Conservation (phyloP, 1,140 invertebrate species). For the Diorhabda elongata region DNA sequence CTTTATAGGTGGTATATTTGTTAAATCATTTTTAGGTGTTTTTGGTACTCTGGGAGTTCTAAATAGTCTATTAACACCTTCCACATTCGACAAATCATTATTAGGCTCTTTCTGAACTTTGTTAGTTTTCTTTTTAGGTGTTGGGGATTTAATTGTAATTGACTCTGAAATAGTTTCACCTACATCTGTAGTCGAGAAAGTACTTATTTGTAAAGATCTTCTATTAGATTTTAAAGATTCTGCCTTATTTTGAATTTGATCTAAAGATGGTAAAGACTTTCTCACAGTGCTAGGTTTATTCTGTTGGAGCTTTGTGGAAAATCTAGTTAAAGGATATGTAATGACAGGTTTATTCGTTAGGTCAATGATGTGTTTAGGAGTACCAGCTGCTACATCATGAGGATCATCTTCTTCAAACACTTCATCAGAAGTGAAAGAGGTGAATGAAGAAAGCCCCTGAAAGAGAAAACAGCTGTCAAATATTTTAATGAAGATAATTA, state of each 20-base stretch:
- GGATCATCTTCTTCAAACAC: not conserved
- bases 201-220: not conserved
- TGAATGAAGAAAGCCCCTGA: not conserved
- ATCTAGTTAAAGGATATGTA: constrained; percentile 2
- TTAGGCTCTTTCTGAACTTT: constrained; percentile 36
- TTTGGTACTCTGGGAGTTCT: constrained; percentile 34
- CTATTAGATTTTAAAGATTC: too few relatives aligned
- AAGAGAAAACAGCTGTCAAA: too few relatives aligned
- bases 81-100: constrained; percentile 46
- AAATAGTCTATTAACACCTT: constrained; percentile 35
- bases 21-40: constrained; percentile 48
- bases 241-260: too few relatives aligned
- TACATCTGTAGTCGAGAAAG: too few relatives aligned
- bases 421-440: constrained; percentile 8
- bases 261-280: not conserved
- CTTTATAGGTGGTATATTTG: constrained; percentile 45
- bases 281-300: constrained; percentile 10
- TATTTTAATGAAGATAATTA: too few relatives aligned
- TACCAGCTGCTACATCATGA: not conserved
- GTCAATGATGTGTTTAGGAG: constrained; percentile 6
- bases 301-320: not conserved
- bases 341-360: constrained; percentile 11
- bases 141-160: too few relatives aligned
- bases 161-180: too few relatives aligned
- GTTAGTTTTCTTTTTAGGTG: constrained; percentile 25